Percentiles rank a stretch among this genome's conserved stretches.
These are phyloP conservation scores for Nebria brevicollis DNA, from an alignment of 2,888 invertebrate genomes.

Conservation along the genomic window DNA sequence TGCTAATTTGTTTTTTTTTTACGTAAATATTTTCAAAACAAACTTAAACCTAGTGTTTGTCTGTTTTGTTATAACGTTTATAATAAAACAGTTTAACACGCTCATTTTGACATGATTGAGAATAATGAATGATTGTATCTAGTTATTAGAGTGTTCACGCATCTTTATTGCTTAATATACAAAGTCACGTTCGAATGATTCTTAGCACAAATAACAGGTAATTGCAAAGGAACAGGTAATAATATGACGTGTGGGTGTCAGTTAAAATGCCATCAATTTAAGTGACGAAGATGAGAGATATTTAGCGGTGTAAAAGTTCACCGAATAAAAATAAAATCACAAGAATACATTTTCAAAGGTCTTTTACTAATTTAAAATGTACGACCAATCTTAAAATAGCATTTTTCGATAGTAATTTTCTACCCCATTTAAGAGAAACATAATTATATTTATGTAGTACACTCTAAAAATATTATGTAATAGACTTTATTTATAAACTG, in stretches of 20 bases:
- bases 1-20: too few species aligned
- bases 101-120: constrained; percentile 4
- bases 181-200: neutral
- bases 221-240: constrained; percentile 18
- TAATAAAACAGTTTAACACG: neutral
- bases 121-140: neutral
- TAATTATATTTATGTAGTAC: too few species aligned
- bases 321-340: neutral
- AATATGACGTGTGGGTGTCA: constrained; percentile 33
- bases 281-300: neutral
- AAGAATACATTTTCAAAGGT: neutral
- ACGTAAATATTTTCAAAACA: too few species aligned
- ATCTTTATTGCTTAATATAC: constrained; percentile 10
- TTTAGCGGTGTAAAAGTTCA: neutral
- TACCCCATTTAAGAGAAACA: too few species aligned
- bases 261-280: constrained; percentile 16
- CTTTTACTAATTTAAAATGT: neutral
- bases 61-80: neutral
- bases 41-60: too few species aligned
- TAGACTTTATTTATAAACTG: too few species aligned
- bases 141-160: constrained; percentile 1
- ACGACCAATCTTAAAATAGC: neutral
- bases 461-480: too few species aligned
- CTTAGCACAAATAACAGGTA: constrained; percentile 28
- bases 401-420: too few species aligned